Evolutionary conservation across 1,140 invertebrate genomes (phyloP), one percentile per base, ranked within the genome.

Genomic region (Drosophila nasuta): DNA sequence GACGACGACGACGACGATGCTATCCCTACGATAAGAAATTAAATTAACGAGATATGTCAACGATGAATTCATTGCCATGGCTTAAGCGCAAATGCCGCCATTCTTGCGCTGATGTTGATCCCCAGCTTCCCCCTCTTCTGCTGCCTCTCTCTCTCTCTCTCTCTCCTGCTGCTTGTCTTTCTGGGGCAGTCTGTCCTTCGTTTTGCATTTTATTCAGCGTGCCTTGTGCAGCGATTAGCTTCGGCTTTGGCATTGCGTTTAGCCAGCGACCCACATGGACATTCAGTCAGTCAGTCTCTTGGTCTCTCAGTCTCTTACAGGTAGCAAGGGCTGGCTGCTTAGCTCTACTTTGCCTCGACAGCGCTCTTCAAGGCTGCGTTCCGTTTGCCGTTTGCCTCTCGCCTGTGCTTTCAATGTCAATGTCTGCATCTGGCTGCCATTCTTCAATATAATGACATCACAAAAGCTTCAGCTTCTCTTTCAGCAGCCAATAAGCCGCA

Each of bases 11-110:
- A 81, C 56, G 72, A 82, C 79, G 89, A 85, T 86, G 89, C 80
- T 91, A 91, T 83, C 90, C 90, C 80, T 91, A 86, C 91, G 91
- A 91, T 91, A 91, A 91, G 91, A 91, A 91, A 91, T 91, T 91
- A 91, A 91, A 91, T 91, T 91, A 91, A 91, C 91, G 91, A 91
- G 91, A 91, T 91, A 91, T 91, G 91, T 91, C 91, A 91, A 91
- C 91, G 91, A 91, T 91, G 91, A 91, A 91, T 91, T 91, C 91
- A 91, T 91, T 91, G 91, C 91, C 85, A 86, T 86, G 90, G 90
- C 82, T 91, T 91, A 91, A 91, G 90, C 91, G 83, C 87, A 91
- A 91, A 91, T 87, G 90, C 91, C 91, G 91, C 91, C 91, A 91
- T 91, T 91, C 91, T 83, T 83, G 81, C 52, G 70, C 51, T 68